phyloP scores from a whole-genome alignment of 1,140 invertebrate genomes.

The Drosophila tristis region DNA sequence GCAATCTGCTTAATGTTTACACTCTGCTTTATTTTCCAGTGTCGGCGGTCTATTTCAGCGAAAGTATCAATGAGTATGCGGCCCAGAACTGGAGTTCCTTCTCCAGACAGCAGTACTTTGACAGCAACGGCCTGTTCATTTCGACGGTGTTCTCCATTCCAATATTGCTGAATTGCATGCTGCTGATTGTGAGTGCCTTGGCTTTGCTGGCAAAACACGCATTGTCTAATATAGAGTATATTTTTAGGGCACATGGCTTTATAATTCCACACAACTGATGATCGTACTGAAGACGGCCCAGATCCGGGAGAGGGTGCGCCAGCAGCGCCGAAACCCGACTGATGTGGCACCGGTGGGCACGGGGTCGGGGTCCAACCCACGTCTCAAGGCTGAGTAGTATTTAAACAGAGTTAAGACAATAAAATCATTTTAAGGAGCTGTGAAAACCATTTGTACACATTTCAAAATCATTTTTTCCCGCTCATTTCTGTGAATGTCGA shows the following conservation, averaged over 20 bases:
- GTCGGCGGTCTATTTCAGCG: slow-evolving; percentile 93
- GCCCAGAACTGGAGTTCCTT: slow-evolving; percentile 93
- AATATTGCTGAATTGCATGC: slow-evolving; percentile 94
- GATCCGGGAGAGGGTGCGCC: slow-evolving; percentile 86
- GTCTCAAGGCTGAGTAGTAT: slow-evolving; percentile 40
- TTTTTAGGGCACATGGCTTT: slow-evolving; percentile 92
- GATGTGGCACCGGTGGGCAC: neutral
- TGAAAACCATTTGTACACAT: slow-evolving; percentile 2
- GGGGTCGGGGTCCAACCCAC: too few relatives aligned
- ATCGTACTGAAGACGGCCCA: slow-evolving; percentile 92
- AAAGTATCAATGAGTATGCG: slow-evolving; percentile 94
- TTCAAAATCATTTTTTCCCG: too few relatives aligned
- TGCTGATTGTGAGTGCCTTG: slow-evolving; percentile 93
- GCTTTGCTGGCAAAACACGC: neutral
- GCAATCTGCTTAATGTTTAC: neutral
- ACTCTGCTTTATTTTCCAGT: slow-evolving; percentile 85
- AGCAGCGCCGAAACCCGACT: slow-evolving; percentile 17
- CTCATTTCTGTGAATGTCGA: too few relatives aligned
- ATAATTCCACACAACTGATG: slow-evolving; percentile 94
- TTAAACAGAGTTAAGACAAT: neutral
- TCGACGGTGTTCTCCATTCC: slow-evolving; percentile 96
- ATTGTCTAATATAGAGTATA: slow-evolving; percentile 6
- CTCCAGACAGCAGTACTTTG: slow-evolving; percentile 96
- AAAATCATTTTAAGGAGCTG: slow-evolving; percentile 19
- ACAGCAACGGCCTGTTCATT: slow-evolving; percentile 96